Base-by-base conservation (phyloP, 2,888 invertebrate genomes). In the Noctuana brunneofusca region DNA sequence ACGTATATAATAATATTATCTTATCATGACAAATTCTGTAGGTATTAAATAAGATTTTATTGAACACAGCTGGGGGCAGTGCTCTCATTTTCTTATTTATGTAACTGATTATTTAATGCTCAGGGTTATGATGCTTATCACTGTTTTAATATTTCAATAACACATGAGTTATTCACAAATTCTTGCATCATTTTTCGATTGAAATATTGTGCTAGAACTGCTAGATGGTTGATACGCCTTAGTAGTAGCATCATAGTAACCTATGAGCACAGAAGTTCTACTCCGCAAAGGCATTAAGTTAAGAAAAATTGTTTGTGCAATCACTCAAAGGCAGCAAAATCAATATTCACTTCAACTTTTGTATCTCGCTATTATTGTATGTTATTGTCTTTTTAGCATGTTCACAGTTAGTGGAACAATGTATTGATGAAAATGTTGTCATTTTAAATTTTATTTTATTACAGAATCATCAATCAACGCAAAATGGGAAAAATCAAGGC, bases 401-500 rank as follows among this genome's bases (percentile, higher is more conserved):
- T n/a, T n/a, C n/a, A n/a, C n/a, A n/a, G n/a, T n/a, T n/a, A n/a
- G n/a, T n/a, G n/a, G n/a, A n/a, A n/a, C n/a, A n/a, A n/a, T n/a
- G n/a, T n/a, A n/a, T n/a, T n/a, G n/a, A n/a, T n/a, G n/a, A n/a
- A n/a, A n/a, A n/a, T n/a, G n/a, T n/a, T n/a, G n/a, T 22, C 3
- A 22, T 48, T n/a, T 22, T n/a, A n/a, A 12, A 48, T 20, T 53
- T 35, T 24, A 16, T 46, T 53, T 65, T 66, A 63, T 77, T 77
- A 56, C 76, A 80, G 77, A 72, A 68, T 63, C 52, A 54, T 1
- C 4, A 27, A 27, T 68, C 38, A 63, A 65, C 46, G 18, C 71
- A 84, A 69, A 30, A 93, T 93, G 93, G 88, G 89, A 73, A 95
- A 95, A 89, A 95, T 95, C 71, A 94, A 95, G 92, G 94, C 94